Conservation (phyloP, 2,113 vertebrate genomes). For the Platichthys stellatus region DNA sequence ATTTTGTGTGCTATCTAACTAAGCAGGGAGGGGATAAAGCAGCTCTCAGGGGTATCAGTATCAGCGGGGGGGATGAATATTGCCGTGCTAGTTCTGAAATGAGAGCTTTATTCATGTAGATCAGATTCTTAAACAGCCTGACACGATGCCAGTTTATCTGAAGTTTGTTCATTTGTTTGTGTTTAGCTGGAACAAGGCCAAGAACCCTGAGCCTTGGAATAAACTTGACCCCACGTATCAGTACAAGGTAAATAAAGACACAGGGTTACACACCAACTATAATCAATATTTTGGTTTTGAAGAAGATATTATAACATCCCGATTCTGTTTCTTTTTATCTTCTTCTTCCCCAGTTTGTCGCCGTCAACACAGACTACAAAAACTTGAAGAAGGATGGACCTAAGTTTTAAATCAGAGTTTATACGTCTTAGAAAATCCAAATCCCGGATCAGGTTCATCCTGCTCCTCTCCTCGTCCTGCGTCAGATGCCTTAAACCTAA, state of each 20-base stretch:
- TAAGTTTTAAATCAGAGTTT: constrained; percentile 83
- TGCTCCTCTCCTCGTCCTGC: neutral
- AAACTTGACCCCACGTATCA: constrained; percentile 89
- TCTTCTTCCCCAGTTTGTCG: constrained; percentile 82
- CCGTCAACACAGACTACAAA: constrained; percentile 90
- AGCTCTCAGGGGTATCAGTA: constrained; percentile 10
- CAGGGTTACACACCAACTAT: too few species aligned
- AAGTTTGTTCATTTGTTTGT: constrained; percentile 19
- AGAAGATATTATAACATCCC: neutral
- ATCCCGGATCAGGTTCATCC: constrained; percentile 24
- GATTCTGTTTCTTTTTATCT: neutral
- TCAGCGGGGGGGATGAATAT: neutral
- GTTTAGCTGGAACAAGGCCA: constrained; percentile 90
- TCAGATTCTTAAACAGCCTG: neutral
- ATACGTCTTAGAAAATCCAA: neutral
- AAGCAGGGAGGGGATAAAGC: neutral
- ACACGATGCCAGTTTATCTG: neutral
- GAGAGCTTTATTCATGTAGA: neutral
- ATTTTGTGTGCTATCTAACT: neutral
- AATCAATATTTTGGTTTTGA: neutral
- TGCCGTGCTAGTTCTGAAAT: neutral
- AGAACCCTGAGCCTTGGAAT: constrained; percentile 94
- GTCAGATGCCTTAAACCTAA: neutral
- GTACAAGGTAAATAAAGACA: constrained; percentile 86
- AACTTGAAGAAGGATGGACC: constrained; percentile 93